These are phyloP conservation scores for Cricetomys ansorgei DNA, from an alignment of 2,113 vertebrate species.

Conservation along the genomic window DNA sequence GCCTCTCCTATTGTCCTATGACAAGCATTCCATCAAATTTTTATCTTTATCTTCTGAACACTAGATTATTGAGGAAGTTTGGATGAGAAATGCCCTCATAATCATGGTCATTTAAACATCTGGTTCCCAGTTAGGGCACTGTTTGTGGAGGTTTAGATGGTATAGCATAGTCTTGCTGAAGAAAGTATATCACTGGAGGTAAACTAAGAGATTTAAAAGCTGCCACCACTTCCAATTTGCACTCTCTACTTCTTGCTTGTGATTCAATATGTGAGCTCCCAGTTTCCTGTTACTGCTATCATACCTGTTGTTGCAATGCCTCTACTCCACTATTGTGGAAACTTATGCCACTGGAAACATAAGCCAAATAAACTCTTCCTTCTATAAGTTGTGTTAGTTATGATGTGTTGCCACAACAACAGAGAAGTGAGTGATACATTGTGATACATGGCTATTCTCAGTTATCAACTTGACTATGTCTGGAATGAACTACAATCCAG, in stretches of 20 bases:
- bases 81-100: background rate
- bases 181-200: background rate
- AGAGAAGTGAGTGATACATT: background rate
- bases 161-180: too few species aligned
- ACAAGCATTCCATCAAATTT: background rate
- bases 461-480: too few species aligned
- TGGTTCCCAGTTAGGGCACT: background rate
- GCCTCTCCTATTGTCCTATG: background rate
- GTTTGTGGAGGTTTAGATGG: background rate
- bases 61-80: background rate
- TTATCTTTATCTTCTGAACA: background rate
- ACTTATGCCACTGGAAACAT: background rate
- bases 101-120: background rate
- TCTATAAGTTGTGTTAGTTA: background rate
- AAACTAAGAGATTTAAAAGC: background rate
- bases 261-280: background rate
- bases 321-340: too few species aligned
- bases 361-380: background rate
- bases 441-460: too few species aligned
- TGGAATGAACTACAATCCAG: too few species aligned
- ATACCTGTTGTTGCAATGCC: background rate
- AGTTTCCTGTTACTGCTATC: background rate
- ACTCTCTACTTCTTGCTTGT: background rate
- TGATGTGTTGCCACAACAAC: background rate
- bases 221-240: background rate